phyloP scores from a whole-genome alignment of 2,113 vertebrate genomes.

The Hassar affinis region DNA sequence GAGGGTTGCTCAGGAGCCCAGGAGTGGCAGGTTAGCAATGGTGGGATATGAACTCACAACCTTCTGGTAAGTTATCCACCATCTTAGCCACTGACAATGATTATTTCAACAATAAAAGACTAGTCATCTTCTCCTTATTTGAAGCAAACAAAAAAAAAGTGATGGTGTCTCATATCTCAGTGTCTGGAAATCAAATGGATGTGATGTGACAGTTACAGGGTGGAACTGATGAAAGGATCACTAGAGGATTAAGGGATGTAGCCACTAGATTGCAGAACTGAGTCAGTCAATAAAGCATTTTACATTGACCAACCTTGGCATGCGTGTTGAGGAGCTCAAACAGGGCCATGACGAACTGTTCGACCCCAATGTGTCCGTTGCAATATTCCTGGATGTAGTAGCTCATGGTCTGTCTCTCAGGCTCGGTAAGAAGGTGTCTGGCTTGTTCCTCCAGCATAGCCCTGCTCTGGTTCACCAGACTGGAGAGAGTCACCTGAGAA shows the following conservation, averaged over 20 bases:
- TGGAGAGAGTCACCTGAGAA: constrained; percentile 93
- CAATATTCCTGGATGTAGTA: constrained; percentile 96
- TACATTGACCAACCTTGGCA: constrained; percentile 79
- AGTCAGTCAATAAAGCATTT: background rate
- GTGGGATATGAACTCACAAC: no score
- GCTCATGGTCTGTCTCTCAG: constrained; percentile 86
- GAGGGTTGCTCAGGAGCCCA: no score
- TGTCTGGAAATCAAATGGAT: constrained; percentile 19
- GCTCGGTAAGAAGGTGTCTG: constrained; percentile 83
- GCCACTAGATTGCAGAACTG: background rate
- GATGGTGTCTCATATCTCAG: no score
- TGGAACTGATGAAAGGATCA: background rate
- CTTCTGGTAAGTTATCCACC: no score
- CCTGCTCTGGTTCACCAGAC: constrained; percentile 87
- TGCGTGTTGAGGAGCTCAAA: constrained; percentile 96
- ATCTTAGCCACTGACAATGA: no score
- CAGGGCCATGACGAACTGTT: constrained; percentile 88
- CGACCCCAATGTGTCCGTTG: constrained; percentile 82
- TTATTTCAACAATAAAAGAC: no score
- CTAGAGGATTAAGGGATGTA: background rate
- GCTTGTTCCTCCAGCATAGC: constrained; percentile 92
- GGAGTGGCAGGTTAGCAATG: no score
- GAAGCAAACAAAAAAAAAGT: no score
- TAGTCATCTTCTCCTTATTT: no score
- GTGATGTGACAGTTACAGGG: background rate